Percentiles rank a stretch among this genome's conserved stretches.
Conservation (phyloP, 2,113 vertebrate genomes). For the Amazona guildingii region DNA sequence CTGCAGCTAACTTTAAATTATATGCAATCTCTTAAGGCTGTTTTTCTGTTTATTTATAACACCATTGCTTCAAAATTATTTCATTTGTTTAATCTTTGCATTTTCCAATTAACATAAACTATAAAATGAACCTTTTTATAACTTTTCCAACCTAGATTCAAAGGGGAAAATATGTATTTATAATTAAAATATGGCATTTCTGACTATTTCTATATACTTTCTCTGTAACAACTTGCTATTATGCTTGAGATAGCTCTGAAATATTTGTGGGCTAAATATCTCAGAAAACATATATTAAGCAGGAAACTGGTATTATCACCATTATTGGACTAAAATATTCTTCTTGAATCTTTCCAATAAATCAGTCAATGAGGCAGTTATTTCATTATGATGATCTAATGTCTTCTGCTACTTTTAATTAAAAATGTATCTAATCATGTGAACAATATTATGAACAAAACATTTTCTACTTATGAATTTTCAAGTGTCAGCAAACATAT, state of each 20-base stretch:
- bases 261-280: conserved; percentile 11
- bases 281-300: conserved; percentile 13
- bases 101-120: neutral
- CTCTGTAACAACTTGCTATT: neutral
- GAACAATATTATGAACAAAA: conserved; percentile 45
- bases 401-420: conserved; percentile 42
- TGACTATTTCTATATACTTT: neutral
- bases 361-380: conserved; percentile 47
- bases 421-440: conserved; percentile 50
- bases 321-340: conserved; percentile 10
- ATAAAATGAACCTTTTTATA: neutral
- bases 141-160: neutral
- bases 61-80: neutral
- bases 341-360: conserved; percentile 37
- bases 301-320: neutral
- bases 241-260: neutral
- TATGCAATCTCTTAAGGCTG: neutral
- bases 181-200: neutral
- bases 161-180: neutral
- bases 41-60: neutral
- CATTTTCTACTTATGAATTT: conserved; percentile 22
- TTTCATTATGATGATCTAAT: conserved; percentile 53
- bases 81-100: neutral
- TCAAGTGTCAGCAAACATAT: conserved; percentile 43
- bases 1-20: neutral